Evolutionary conservation across 2,113 vertebrate species (phyloP), one percentile per base, ranked within the genome.

Genomic region (Ellobius talpinus): DNA sequence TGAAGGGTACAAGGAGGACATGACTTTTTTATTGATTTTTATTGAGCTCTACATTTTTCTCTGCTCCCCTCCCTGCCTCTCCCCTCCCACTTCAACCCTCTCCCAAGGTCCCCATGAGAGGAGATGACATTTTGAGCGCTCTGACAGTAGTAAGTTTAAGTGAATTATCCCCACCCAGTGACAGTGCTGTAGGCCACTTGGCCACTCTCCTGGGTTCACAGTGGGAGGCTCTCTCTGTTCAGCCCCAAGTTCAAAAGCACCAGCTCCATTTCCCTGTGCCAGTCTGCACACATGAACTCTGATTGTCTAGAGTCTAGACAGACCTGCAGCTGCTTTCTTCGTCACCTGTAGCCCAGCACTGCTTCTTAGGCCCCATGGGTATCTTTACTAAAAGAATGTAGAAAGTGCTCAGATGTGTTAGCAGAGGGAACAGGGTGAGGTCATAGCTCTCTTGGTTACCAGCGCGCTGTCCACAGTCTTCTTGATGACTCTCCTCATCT

Each of bases 161-260:
- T 74, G 73, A 55, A 85, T 39, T 42, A 42, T 29, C 82, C 8
- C 1, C 79, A 29, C 58, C 72, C 36, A 21, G 42, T 2, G 1
- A 5, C 0, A 8, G 47, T 72, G 21, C 73, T 0, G 0, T 0
- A 23, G 4, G 58, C 84, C 72, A 33, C 45, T 39, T 7, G 2
- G 50, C 90, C 72, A 29, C 58, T 33, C 31, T 65, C 58, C 58
- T 76, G 19, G 33, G 55, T 65, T n/a, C 88, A 7, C 4, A 36
- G 52, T 23, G 29, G 52, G 78, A 82, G 24, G 16, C 47, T 70
- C 77, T 78, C 42, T n/a, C 66, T 86, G 6, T 10, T 73, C 47
- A 63, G 78, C 66, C 23, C 52, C 36, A 23, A 39, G 13, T 82
- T 87, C 84, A 89, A 89, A 93, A 66, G 73, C 7, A 6, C 5